These are phyloP conservation scores for Sebastes goodei DNA, from an alignment of 2,797 vertebrate genomes.

Conservation along the genomic window DNA sequence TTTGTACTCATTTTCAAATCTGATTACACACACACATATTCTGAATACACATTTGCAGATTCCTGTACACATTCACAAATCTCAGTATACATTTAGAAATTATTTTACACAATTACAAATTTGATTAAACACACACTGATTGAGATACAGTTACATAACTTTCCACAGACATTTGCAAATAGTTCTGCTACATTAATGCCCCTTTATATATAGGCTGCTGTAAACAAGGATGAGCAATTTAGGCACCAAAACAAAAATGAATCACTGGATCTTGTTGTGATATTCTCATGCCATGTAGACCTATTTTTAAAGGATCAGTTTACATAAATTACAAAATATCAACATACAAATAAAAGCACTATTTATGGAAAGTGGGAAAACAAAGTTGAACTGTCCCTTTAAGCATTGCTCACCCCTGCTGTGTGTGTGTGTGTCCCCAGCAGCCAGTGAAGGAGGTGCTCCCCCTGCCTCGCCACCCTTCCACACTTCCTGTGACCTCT, in stretches of 20 bases:
- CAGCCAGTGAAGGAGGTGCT: conserved; percentile 83
- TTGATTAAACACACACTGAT: too few relatives aligned
- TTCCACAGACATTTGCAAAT: too few relatives aligned
- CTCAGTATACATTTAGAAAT: too few relatives aligned
- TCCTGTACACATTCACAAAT: too few relatives aligned
- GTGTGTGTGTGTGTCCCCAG: conserved; percentile 57
- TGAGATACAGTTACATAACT: too few relatives aligned
- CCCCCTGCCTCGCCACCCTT: conserved; percentile 72
- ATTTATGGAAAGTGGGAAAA: background rate
- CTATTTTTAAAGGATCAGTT: background rate
- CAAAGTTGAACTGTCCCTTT: background rate
- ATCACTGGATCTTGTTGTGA: background rate
- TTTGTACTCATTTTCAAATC: too few relatives aligned
- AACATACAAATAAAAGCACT: background rate
- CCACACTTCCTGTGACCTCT: conserved; percentile 46
- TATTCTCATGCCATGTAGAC: too few relatives aligned
- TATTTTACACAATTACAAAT: too few relatives aligned
- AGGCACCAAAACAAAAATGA: background rate
- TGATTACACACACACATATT: too few relatives aligned
- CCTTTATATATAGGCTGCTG: background rate
- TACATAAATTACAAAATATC: background rate
- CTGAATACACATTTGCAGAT: too few relatives aligned
- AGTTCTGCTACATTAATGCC: too few relatives aligned
- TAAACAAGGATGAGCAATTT: background rate
- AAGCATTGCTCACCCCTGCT: conserved; percentile 34